Evolutionary conservation across 2,113 vertebrate species (phyloP).

Genomic region (Lipophrys pholis): DNA sequence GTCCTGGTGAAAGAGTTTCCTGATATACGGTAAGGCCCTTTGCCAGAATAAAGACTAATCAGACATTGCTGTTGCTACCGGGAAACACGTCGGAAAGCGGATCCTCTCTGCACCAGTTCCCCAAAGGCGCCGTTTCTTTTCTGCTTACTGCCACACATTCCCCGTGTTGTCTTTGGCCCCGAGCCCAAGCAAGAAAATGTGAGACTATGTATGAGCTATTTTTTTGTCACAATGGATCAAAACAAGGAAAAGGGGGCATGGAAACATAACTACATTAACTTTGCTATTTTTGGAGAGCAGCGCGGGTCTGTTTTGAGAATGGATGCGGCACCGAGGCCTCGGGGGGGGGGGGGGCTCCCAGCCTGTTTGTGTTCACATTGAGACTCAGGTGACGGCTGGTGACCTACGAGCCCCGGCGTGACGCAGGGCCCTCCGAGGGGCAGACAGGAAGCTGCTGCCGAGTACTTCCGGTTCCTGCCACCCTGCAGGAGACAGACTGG

Average conservation of each 20-base stretch:
- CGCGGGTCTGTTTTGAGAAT: conserved; percentile 66
- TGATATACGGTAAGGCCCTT: conserved; percentile 86
- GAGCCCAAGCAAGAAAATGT: conserved; percentile 38
- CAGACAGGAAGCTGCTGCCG: conserved; percentile 81
- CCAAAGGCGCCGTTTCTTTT: conserved; percentile 55
- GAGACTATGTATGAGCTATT: conserved; percentile 36
- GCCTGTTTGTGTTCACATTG: conserved; percentile 70
- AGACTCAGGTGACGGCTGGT: conserved; percentile 75
- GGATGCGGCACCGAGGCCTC: conserved; percentile 55
- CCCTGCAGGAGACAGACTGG: conserved; percentile 83
- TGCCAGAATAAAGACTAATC: background rate
- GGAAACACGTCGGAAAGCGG: conserved; percentile 54
- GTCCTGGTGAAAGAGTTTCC: conserved; percentile 91
- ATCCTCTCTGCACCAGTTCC: conserved; percentile 20
- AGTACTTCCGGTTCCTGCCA: conserved; percentile 85
- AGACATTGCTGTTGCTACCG: conserved; percentile 31
- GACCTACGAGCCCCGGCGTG: conserved; percentile 53
- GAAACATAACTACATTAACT: conserved; percentile 73
- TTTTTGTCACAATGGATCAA: conserved; percentile 74
- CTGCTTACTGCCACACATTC: conserved; percentile 64
- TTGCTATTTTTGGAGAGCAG: conserved; percentile 73
- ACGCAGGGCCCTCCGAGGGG: conserved; percentile 68
- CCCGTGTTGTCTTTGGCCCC: conserved; percentile 57
- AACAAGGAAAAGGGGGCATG: conserved; percentile 74
- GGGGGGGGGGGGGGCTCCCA: conserved; percentile 15